A percentile compares a stretch with the other conserved stretches of the same genome.
phyloP scores from a whole-genome alignment of 2,797 vertebrate species.

The Florisuga fusca region DNA sequence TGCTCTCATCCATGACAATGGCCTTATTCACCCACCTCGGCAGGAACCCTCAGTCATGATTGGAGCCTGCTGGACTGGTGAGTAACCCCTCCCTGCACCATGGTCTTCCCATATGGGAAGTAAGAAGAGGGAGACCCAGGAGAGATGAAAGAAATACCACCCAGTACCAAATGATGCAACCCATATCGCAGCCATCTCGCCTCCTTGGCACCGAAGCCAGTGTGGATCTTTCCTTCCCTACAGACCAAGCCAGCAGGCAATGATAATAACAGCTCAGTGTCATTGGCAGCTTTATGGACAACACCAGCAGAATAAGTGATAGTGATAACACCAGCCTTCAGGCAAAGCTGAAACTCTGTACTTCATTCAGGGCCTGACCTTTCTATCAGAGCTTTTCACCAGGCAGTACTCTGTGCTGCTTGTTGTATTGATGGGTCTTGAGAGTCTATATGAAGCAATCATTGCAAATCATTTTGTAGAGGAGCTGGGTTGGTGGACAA shows the following conservation, averaged over 20 bases:
- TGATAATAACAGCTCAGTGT: not conserved
- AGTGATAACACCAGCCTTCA: not conserved
- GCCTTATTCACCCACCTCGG: constrained; percentile 90
- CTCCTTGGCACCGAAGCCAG: not conserved
- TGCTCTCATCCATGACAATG: constrained; percentile 96
- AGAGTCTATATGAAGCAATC: not conserved
- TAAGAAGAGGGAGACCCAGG: not conserved
- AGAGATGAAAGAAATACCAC: not conserved
- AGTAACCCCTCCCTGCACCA: not conserved
- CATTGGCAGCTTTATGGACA: not conserved
- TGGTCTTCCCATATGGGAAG: not conserved
- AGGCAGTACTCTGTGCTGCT: not conserved
- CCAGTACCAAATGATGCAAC: not conserved
- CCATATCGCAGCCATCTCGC: not conserved
- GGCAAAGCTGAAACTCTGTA: not conserved
- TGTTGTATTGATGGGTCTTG: not conserved
- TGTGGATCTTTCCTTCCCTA: not conserved
- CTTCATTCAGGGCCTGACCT: not conserved
- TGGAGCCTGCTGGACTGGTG: constrained; percentile 92
- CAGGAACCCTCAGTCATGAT: constrained; percentile 90
- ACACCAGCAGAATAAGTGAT: not conserved
- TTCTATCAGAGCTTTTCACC: not conserved
- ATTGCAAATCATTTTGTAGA: not conserved
- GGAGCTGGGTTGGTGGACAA: not conserved
- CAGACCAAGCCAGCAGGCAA: not conserved